Evolutionary conservation across 2,888 invertebrate species (phyloP), one percentile per base, ranked within the genome.

Genomic region (Notodonta dromedarius): DNA sequence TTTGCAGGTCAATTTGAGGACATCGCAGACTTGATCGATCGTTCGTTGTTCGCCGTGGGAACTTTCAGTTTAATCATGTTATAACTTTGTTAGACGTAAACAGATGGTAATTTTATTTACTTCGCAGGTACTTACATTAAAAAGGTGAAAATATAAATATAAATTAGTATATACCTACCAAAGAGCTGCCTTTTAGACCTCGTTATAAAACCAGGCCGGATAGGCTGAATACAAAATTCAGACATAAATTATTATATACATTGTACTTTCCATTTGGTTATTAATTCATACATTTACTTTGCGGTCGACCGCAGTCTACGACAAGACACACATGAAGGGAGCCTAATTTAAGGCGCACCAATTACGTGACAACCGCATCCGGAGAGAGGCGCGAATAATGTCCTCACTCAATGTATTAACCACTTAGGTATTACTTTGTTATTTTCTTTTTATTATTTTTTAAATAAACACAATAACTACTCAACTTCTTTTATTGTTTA

Each of bases 291-390:
- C 16, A 54, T 54, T 54, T n/a, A 39, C 54, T 39, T 54, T 54
- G 54, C 67, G 61, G 53, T 58, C 60, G 70, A 76, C 74, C 74
- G 46, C 77, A 74, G 53, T 32, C 53, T 65, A 61, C 65, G 84
- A 82, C 79, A 80, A 70, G 67, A 70, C 61, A 73, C 73, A 69
- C 74, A 79, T 76, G 74, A 79, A 81, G 79, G 76, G 66, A 79
- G 69, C 58, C 72, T 76, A 82, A 84, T 84, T 83, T 74, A 71
- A 76, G 77, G 72, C 73, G 72, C 78, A 63, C 70, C 86, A 87
- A 88, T 91, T 89, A 84, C 58, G 24, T 79, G 80, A 60, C 67
- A 63, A 88, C 92, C 91, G 67, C 91, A 89, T 91, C 92, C 91
- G 86, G 81, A 63, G 77, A 66, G 79, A 89, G 88, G 90, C 86